A percentile compares a stretch with the other conserved stretches of the same genome.
Conservation (phyloP, 23 tunicate species). For the Aplidium turbinatum region DNA sequence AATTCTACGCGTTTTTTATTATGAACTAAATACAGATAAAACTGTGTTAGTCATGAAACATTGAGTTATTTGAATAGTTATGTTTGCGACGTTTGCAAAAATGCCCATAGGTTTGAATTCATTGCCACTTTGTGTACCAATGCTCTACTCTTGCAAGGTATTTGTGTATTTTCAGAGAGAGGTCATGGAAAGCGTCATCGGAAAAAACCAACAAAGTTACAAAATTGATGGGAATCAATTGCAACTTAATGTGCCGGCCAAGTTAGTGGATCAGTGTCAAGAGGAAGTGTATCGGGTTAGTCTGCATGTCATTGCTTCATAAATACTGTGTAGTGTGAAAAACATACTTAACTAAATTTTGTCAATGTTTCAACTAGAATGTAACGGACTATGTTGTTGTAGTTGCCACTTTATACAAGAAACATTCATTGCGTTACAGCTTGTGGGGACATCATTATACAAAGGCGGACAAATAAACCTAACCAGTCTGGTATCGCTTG, state of each 20-base stretch:
- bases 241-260: slow-evolving; percentile 33
- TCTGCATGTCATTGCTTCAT: neutral
- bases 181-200: slow-evolving; percentile 19
- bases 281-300: slow-evolving; percentile 50
- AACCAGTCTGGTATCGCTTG: slow-evolving; percentile 33
- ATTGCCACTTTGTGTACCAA: too few relatives aligned
- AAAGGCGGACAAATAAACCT: slow-evolving; percentile 44
- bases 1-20: too few relatives aligned
- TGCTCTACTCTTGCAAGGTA: too few relatives aligned
- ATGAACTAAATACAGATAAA: too few relatives aligned
- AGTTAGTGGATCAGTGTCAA: slow-evolving; percentile 39
- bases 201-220: neutral
- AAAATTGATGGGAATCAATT: slow-evolving; percentile 13
- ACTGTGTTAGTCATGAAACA: too few relatives aligned
- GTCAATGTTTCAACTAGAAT: too few relatives aligned
- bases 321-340: neutral
- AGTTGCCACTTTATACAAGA: too few relatives aligned
- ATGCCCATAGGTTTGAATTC: too few relatives aligned
- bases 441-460: slow-evolving; percentile 41
- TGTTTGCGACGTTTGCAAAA: too few relatives aligned
- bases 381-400: too few relatives aligned
- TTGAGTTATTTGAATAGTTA: too few relatives aligned
- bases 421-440: too few relatives aligned
- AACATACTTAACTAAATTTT: neutral
- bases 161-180: slow-evolving; percentile 30